Conservation (phyloP, 2,113 vertebrate species). For the Bettongia penicillata region DNA sequence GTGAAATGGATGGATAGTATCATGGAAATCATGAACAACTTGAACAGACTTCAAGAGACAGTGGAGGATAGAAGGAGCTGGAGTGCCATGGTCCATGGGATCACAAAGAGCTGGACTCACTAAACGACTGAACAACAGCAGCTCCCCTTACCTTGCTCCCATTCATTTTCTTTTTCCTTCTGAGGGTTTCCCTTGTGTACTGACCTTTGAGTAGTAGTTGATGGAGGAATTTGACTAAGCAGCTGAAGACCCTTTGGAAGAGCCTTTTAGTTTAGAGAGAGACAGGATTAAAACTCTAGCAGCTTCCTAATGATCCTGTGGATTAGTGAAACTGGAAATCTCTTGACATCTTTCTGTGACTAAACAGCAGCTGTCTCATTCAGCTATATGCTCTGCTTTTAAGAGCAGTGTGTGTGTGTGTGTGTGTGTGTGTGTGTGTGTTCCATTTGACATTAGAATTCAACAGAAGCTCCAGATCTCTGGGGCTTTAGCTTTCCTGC, state of each 20-base stretch:
- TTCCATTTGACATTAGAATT: background rate
- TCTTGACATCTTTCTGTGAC: constrained; percentile 68
- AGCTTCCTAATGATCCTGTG: constrained; percentile 80
- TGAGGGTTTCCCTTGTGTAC: background rate
- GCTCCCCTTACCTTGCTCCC: background rate
- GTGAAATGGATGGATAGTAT: background rate
- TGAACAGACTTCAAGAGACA: background rate
- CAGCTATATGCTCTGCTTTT: constrained; percentile 39
- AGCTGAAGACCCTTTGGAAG: constrained; percentile 55
- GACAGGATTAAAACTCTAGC: constrained; percentile 85
- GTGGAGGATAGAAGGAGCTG: background rate
- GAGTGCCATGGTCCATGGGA: too few relatives aligned
- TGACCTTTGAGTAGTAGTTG: constrained; percentile 45
- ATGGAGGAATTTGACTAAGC: constrained; percentile 70
- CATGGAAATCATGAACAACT: background rate
- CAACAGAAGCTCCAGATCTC: background rate
- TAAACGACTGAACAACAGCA: background rate
- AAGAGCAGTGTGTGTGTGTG: background rate
- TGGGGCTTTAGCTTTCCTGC: background rate
- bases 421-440: background rate
- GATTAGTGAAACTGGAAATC: constrained; percentile 82
- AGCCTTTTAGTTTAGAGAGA: constrained; percentile 73
- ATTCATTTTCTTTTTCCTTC: background rate
- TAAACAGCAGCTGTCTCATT: constrained; percentile 73
- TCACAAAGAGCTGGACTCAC: background rate